These are phyloP conservation scores for Odocoileus virginianus DNA, from an alignment of 2,113 vertebrate genomes.

Conservation along the genomic window DNA sequence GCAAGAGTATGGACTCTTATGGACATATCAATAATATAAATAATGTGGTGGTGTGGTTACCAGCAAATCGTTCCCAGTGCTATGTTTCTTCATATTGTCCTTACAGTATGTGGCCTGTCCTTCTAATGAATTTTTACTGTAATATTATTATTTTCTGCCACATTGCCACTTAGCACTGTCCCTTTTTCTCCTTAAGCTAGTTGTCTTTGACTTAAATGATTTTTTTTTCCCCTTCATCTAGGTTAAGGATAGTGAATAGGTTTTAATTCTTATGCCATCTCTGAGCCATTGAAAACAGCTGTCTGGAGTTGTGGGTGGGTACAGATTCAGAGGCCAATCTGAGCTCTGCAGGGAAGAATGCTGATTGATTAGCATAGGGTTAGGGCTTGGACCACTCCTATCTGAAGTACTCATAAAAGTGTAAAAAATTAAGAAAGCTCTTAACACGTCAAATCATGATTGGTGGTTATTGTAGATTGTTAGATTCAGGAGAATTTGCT, in stretches of 20 bases:
- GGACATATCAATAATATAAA: background rate
- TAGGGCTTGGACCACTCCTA: background rate
- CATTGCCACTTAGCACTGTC: background rate
- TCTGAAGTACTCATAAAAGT: background rate
- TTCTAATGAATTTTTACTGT: background rate
- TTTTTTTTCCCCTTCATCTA: background rate
- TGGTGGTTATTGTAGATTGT: background rate
- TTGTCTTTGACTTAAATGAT: background rate
- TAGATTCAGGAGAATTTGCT: background rate
- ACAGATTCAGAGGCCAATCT: background rate
- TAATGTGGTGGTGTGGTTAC: background rate
- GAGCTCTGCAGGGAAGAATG: background rate
- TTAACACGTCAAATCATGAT: background rate
- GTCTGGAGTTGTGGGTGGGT: background rate
- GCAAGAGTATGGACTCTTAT: background rate
- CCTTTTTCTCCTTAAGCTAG: background rate
- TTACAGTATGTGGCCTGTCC: rapidly evolving
- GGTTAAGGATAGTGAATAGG: background rate
- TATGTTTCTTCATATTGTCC: background rate
- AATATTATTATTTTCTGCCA: background rate
- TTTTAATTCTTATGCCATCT: background rate
- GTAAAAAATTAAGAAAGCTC: background rate
- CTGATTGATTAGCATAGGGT: background rate
- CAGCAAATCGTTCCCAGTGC: background rate
- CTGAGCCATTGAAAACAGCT: background rate